Evolutionary conservation across 2,797 vertebrate species (phyloP).

Genomic region (Ceyx erithaca): DNA sequence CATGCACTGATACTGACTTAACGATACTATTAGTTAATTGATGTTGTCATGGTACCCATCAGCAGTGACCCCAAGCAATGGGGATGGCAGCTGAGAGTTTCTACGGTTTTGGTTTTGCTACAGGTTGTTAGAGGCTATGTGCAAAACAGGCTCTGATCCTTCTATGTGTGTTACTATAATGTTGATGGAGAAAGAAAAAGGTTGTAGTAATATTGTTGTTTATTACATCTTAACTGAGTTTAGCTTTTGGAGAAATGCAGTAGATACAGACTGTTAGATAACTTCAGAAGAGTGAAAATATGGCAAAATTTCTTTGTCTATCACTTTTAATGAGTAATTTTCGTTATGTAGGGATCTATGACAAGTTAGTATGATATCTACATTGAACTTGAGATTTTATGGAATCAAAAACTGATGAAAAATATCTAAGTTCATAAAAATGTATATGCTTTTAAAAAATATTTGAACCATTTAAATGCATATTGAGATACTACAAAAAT

Average conservation of each 20-base stretch:
- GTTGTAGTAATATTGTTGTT: background rate
- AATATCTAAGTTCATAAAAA: slow-evolving; percentile 2
- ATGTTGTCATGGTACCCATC: background rate
- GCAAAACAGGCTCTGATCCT: background rate
- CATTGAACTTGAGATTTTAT: background rate
- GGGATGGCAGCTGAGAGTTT: background rate
- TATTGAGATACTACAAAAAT: background rate
- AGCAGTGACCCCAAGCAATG: too few species aligned
- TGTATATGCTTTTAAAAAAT: background rate
- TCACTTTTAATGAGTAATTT: slow-evolving; percentile 25
- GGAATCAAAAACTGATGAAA: slow-evolving; percentile 8
- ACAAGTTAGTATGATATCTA: background rate
- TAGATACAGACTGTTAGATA: background rate
- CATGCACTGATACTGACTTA: background rate
- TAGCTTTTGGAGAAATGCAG: background rate
- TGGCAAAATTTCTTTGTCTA: background rate
- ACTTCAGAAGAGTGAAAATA: background rate
- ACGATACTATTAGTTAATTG: background rate
- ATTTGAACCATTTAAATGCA: background rate
- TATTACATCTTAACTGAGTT: background rate
- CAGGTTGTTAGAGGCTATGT: background rate
- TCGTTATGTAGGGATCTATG: slow-evolving; percentile 19
- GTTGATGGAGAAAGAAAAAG: background rate
- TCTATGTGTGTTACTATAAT: background rate
- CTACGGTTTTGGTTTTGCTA: background rate